phyloP scores from a whole-genome alignment of 2,888 invertebrate genomes.

The Acronicta psi region DNA sequence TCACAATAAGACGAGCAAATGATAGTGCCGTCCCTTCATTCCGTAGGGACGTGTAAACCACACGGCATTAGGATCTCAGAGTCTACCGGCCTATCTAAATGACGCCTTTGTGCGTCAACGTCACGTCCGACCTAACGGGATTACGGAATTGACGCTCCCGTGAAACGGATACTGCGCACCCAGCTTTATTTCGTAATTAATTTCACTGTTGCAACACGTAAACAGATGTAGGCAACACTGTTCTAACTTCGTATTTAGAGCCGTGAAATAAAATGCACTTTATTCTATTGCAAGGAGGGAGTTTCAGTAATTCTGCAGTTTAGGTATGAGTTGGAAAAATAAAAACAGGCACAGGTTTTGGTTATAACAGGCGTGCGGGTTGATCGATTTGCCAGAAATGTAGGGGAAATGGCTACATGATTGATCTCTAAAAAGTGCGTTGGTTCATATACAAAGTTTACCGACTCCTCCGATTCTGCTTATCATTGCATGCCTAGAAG shows the following conservation, averaged over 20 bases:
- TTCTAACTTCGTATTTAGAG: neutral
- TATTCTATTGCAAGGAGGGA: neutral
- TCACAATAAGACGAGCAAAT: slow-evolving; percentile 8
- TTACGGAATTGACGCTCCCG: slow-evolving; percentile 50
- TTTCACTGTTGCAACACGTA: slow-evolving; percentile 24
- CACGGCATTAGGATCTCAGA: slow-evolving; percentile 18
- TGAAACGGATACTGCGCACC: slow-evolving; percentile 29
- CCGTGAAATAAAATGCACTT: neutral
- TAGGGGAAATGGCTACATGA: no score
- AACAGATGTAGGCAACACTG: neutral
- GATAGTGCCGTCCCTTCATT: slow-evolving; percentile 3
- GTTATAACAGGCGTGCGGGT: no score
- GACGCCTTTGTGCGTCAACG: slow-evolving; percentile 34
- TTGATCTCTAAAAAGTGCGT: no score
- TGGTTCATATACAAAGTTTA: no score
- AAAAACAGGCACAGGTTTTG: no score
- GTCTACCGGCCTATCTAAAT: slow-evolving; percentile 38
- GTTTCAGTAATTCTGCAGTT: no score
- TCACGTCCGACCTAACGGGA: slow-evolving; percentile 56
- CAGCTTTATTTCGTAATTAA: slow-evolving; percentile 50
- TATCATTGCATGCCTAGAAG: no score
- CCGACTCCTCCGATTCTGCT: no score
- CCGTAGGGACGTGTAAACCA: slow-evolving; percentile 32
- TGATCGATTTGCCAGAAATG: no score
- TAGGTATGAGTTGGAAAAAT: no score